Percentiles rank a stretch among this genome's conserved stretches.
Conservation (phyloP, 2,113 vertebrate species). For the Uria aalge region DNA sequence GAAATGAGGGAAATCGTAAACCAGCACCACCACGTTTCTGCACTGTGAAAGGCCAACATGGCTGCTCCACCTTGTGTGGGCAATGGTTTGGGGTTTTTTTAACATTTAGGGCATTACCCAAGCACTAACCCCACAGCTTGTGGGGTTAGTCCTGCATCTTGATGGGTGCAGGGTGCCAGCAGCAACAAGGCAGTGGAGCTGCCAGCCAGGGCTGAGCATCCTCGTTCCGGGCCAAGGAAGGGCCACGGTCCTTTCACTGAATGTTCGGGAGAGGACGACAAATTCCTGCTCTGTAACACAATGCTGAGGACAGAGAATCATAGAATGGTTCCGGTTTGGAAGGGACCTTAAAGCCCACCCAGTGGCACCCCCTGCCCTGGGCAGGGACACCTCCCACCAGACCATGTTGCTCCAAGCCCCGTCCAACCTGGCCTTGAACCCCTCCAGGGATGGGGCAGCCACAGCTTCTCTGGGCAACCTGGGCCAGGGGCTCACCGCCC, state of each 20-base stretch:
- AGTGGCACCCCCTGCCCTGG: no score
- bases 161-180: background rate
- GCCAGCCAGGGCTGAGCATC: background rate
- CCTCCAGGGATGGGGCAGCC: no score
- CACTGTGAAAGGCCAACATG: accelerated
- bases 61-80: background rate
- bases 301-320: background rate
- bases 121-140: no score
- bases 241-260: background rate
- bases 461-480: no score
- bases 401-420: no score
- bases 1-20: accelerated
- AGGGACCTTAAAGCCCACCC: no score
- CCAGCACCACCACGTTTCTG: accelerated
- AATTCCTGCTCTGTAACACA: background rate
- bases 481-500: no score
- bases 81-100: background rate
- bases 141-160: background rate
- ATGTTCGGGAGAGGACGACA: background rate
- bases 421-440: no score
- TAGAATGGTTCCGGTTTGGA: no score
- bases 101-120: background rate
- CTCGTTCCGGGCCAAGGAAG: background rate
- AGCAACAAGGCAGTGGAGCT: background rate
- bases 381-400: no score